Evolutionary conservation across 2,797 vertebrate species (phyloP).

Genomic region (Hoplostethus atlanticus): DNA sequence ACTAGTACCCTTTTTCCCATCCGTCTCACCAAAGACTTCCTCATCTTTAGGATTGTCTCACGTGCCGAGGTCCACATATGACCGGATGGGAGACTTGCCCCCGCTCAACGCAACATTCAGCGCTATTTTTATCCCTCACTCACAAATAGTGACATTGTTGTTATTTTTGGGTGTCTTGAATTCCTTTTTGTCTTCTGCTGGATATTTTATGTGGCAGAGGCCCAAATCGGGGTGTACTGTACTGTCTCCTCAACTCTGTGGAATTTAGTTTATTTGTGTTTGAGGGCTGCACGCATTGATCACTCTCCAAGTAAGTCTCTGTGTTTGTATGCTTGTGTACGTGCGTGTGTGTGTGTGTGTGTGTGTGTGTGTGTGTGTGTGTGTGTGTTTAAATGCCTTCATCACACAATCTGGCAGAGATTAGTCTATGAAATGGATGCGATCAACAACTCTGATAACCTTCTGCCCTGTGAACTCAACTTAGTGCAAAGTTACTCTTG

Average conservation of each 20-base stretch:
- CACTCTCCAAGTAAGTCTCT: slow-evolving; percentile 40
- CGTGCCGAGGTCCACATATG: slow-evolving; percentile 20
- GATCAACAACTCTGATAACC: slow-evolving; percentile 52
- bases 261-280: slow-evolving; percentile 62
- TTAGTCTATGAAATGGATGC: slow-evolving; percentile 39
- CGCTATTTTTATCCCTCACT: slow-evolving; percentile 24
- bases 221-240: slow-evolving; percentile 32
- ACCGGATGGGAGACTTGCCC: slow-evolving; percentile 11
- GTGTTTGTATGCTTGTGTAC: not conserved
- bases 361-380: slow-evolving; percentile 16
- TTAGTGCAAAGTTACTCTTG: slow-evolving; percentile 34
- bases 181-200: slow-evolving; percentile 26
- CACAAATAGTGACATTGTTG: not conserved
- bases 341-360: slow-evolving; percentile 7
- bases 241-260: slow-evolving; percentile 30
- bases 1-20: slow-evolving; percentile 20
- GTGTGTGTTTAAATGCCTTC: slow-evolving; percentile 7
- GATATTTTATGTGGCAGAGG: slow-evolving; percentile 25
- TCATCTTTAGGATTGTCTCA: slow-evolving; percentile 18
- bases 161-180: slow-evolving; percentile 26
- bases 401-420: slow-evolving; percentile 17
- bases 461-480: slow-evolving; percentile 15
- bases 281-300: slow-evolving; percentile 34
- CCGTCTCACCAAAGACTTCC: slow-evolving; percentile 29
- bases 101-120: slow-evolving; percentile 1